phyloP scores from a whole-genome alignment of 1,140 invertebrate genomes.

The Himalopsyche phryganea region DNA sequence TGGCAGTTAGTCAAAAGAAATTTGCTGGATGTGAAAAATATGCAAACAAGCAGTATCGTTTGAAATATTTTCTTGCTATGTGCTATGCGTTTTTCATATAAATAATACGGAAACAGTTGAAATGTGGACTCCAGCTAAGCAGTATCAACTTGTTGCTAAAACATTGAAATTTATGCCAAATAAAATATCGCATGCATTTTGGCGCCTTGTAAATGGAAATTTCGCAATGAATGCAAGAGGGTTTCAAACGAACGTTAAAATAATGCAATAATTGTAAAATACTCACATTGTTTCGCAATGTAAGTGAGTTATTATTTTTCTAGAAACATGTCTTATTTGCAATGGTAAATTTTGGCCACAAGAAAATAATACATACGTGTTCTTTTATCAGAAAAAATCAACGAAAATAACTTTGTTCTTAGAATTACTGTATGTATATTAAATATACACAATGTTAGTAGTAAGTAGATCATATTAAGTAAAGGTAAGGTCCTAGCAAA shows the following conservation, averaged over 20 bases:
- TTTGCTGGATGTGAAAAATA: too few relatives aligned
- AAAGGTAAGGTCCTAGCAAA: too few relatives aligned
- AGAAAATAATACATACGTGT: too few relatives aligned
- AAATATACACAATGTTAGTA: too few relatives aligned
- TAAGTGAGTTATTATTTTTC: not conserved
- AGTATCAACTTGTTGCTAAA: constrained; percentile 29
- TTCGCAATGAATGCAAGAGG: constrained; percentile 10
- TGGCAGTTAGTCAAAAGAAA: too few relatives aligned
- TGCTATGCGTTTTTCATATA: constrained; percentile 19
- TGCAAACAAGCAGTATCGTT: too few relatives aligned
- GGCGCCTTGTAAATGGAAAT: constrained; percentile 29
- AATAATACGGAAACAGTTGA: constrained; percentile 22
- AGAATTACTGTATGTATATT: too few relatives aligned
- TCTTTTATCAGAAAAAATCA: too few relatives aligned
- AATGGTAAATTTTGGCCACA: too few relatives aligned
- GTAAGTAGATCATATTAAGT: too few relatives aligned
- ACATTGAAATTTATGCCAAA: constrained; percentile 32
- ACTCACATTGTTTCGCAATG: not conserved
- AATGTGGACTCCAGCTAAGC: constrained; percentile 10
- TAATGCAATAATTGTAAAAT: constrained; percentile 6
- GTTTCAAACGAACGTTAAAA: constrained; percentile 9
- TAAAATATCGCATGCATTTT: constrained; percentile 32
- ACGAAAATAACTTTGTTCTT: too few relatives aligned
- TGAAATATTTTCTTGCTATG: not conserved
- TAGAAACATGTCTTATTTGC: too few relatives aligned